phyloP scores from a whole-genome alignment of 2,797 vertebrate genomes.

The Phrynocephalus guinanensis region DNA sequence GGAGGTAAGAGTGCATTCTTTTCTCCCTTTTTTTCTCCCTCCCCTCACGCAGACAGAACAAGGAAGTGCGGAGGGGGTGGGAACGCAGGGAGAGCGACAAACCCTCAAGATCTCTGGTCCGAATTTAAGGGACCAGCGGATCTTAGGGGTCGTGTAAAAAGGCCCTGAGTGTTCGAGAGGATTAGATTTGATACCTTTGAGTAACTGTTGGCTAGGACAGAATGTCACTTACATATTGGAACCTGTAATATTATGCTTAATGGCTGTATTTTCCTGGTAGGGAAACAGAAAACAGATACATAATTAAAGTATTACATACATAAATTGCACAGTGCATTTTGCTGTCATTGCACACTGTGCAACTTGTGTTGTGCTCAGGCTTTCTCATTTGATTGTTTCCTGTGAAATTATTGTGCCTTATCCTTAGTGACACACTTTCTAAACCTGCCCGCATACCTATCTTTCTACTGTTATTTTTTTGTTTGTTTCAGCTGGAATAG shows the following conservation, averaged over 20 bases:
- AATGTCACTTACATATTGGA: not conserved
- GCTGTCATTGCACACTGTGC: too few relatives aligned
- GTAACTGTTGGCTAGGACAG: not conserved
- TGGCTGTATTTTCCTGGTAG: not conserved
- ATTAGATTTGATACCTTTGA: not conserved
- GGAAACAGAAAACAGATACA: not conserved
- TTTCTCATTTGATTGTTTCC: not conserved
- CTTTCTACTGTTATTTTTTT: constrained; percentile 64
- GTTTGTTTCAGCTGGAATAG: constrained; percentile 42
- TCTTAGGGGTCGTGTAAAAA: too few relatives aligned
- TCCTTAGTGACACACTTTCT: not conserved
- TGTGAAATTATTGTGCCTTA: not conserved
- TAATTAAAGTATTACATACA: not conserved
- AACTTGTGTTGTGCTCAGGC: not conserved
- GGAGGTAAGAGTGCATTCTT: too few relatives aligned
- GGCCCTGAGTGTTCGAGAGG: not conserved
- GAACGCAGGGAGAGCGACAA: too few relatives aligned
- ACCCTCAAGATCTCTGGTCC: too few relatives aligned
- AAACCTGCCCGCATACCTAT: constrained; percentile 15
- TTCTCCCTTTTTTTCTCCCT: too few relatives aligned
- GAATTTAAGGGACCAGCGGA: too few relatives aligned
- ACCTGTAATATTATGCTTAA: not conserved
- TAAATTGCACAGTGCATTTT: not conserved
- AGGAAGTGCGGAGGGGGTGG: too few relatives aligned
- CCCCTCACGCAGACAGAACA: too few relatives aligned